Evolutionary conservation across 1,140 invertebrate species (phyloP), one percentile per base, ranked within the genome.

Genomic region (Caenorhabditis inopinata): DNA sequence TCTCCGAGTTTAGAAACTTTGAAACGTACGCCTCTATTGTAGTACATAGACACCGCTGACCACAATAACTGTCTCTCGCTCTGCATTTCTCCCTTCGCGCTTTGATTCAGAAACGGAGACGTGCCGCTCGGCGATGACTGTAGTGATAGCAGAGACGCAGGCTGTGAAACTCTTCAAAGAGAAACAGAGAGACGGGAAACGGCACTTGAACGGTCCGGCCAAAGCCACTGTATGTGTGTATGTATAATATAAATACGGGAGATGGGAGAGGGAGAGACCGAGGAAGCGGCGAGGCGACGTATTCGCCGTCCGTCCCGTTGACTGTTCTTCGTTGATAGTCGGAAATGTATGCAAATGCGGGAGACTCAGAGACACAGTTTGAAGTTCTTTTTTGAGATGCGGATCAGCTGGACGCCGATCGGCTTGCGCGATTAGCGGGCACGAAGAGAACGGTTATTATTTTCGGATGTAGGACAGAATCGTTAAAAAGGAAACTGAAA

Each of bases 201-300:
- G 58, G n/a, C 58, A 68, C 58, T 68, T 68, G 58, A 68, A 68
- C 58, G 58, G 58, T 21, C 58, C 58, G 32, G 51, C 27, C 51
- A 58, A 58, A n/a, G 51, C 58, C 58, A 68, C 58, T 68, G 58
- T 68, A 68, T 68, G 58, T 68, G 32, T 68, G 38, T 68, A 68
- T 68, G 58, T 68, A 68, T 68, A 68, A 68, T 68, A 68, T 68
- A 68, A 68, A 68, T 68, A 68, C 58, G 58, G 58, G 32, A 29
- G 32, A 21, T 29, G 25, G 23, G 49, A 25, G 49, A n/a, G 47
- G n/a, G 27, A 4, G 14, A 58, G 27, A 58, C 27, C 12, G 51
- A 58, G 21, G 35, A 23, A 58, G 23, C 16, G 51, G n/a, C 27
- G 32, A 68, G 38, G 14, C 32, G 32, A 38, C 32, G 58, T 42